phyloP scores from a whole-genome alignment of 2,797 vertebrate genomes.

The Amniataba percoides region DNA sequence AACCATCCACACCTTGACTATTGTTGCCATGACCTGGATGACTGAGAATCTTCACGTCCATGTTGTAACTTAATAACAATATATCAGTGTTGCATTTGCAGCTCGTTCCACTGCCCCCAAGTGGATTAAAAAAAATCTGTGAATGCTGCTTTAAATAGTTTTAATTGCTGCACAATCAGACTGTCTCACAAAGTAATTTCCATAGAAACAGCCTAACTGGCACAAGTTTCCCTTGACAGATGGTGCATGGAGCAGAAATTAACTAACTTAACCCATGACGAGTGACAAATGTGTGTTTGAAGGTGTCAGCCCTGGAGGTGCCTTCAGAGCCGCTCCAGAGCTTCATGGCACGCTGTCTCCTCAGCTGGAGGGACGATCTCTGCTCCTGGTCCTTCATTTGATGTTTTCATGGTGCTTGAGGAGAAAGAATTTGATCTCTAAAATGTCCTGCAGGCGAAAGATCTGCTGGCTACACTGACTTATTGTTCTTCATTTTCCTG shows the following conservation, averaged over 20 bases:
- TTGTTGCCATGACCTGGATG: too few species aligned
- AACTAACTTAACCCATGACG: not conserved
- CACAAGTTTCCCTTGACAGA: not conserved
- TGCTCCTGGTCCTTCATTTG: not conserved
- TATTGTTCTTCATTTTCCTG: not conserved
- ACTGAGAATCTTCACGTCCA: too few species aligned
- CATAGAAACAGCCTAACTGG: not conserved
- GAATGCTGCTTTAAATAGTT: not conserved
- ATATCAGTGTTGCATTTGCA: not conserved
- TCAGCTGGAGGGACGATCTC: not conserved
- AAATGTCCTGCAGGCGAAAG: conserved; percentile 5
- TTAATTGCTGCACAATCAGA: not conserved
- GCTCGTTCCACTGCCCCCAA: conserved; percentile 2
- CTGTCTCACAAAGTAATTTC: not conserved
- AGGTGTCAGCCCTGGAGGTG: not conserved
- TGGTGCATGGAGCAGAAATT: not conserved
- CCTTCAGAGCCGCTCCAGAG: not conserved
- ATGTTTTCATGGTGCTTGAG: not conserved
- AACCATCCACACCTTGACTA: too few species aligned
- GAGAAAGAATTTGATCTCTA: not conserved
- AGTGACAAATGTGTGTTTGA: not conserved
- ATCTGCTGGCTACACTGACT: not conserved
- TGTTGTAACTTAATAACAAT: not conserved
- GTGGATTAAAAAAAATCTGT: not conserved
- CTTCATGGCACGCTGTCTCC: not conserved